Percentiles rank a stretch among this genome's conserved stretches.
These are phyloP conservation scores for Steinernema hermaphroditum DNA, from an alignment of 2,888 invertebrate species.

Conservation along the genomic window DNA sequence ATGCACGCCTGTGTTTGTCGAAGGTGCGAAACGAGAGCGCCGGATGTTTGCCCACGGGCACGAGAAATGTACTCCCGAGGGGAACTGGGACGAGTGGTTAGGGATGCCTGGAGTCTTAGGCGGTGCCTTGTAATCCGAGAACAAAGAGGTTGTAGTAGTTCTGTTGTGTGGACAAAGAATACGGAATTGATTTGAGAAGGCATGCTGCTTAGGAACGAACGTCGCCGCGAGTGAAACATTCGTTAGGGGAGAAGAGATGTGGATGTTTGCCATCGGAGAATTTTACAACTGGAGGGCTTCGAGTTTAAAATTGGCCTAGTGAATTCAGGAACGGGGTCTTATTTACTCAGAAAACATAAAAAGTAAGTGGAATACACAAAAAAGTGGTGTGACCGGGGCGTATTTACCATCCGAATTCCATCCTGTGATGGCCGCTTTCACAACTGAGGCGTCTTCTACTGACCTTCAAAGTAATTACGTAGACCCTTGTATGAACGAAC, in stretches of 20 bases:
- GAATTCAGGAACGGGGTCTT: too few species aligned
- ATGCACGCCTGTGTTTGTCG: background rate
- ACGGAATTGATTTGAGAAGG: too few species aligned
- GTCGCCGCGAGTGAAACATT: background rate
- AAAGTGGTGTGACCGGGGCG: too few species aligned
- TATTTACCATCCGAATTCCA: too few species aligned
- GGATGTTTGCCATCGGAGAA: background rate
- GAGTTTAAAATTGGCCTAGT: too few species aligned
- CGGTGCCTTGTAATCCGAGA: background rate
- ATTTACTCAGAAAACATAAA: too few species aligned
- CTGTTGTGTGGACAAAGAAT: too few species aligned
- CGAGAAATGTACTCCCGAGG: background rate
- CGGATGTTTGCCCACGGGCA: constrained; percentile 1
- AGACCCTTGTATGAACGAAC: too few species aligned
- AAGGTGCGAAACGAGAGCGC: constrained; percentile 18
- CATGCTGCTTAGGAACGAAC: background rate
- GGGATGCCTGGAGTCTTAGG: background rate
- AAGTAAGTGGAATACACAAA: too few species aligned
- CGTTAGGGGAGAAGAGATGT: background rate
- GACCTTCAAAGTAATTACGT: too few species aligned
- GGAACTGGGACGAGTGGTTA: background rate
- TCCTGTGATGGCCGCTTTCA: too few species aligned
- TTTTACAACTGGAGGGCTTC: background rate
- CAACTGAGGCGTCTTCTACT: too few species aligned
- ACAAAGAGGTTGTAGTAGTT: background rate